Base-by-base conservation (phyloP, 1,140 invertebrate species). In the Neodiprion fabricii region DNA sequence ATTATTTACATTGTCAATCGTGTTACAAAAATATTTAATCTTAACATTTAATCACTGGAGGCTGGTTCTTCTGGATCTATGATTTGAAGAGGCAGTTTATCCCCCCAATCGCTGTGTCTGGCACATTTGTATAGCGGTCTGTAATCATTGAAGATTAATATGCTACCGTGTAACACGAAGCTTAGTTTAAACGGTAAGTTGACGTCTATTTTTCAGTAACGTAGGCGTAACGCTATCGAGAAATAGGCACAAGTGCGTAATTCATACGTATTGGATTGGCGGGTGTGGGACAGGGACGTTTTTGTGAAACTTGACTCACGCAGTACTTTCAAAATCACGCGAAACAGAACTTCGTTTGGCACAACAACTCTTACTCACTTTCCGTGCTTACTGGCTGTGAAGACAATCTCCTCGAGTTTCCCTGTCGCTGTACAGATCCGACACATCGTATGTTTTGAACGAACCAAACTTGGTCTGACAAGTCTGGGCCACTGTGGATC, bases 401-500 rank as follows among this genome's bases (percentile, higher is more conserved):
- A 92, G 77, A 95, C 92, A 5, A 95, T 85, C 86, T 96, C 93
- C 76, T 93, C 85, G n/a, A 97, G 85, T 75, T 93, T 89, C 28
- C 96, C 96, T 78, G 91, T 85, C 9, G 89, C 80, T 8, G 93
- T 95, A 85, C 96, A 98, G 78, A 96, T 81, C 68, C 93, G 89
- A 84, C 96, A 97, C 80, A 95, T 91, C 0, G 90, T 89, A 83
- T 96, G 95, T 74, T 91, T 92, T 0, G 91, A 91, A 70, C 92
- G 89, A 12, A 91, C 86, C 61, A 95, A 83, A 2, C 91, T 91
- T 40, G 92, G 90, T 74, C 92, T 83, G 0, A 98, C 92, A 70
- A 97, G 85, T 74, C 96, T 89, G 1, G 96, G 95, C 96, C 96
- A 97, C 40, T 91, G 85, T 3, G 88, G 79, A 71, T 90, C 88